Evolutionary conservation across 2,888 invertebrate genomes (phyloP).

Genomic region (Synergus itoensis): DNA sequence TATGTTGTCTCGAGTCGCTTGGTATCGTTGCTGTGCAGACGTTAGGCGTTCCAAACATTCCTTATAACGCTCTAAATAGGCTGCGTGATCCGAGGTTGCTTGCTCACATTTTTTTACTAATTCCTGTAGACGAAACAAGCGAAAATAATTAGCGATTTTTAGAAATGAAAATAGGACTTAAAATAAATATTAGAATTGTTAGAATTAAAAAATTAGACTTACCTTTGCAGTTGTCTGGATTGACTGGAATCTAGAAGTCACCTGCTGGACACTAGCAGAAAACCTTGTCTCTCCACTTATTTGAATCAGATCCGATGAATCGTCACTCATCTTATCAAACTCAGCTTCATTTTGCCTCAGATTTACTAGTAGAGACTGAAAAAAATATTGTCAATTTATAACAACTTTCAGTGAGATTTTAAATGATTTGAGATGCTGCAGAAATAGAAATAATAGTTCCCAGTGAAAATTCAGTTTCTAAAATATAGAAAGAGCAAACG

Average conservation of each 20-base stretch:
- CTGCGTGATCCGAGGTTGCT: slow-evolving; percentile 89
- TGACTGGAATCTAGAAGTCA: slow-evolving; percentile 93
- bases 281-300: slow-evolving; percentile 92
- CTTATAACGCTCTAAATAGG: slow-evolving; percentile 90
- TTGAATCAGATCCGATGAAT: slow-evolving; percentile 91
- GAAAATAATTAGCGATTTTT: background rate
- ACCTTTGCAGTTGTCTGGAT: slow-evolving; percentile 92
- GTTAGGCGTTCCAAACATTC: slow-evolving; percentile 91
- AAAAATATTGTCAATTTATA: slow-evolving; percentile 54
- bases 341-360: slow-evolving; percentile 91
- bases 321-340: slow-evolving; percentile 91
- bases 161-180: background rate
- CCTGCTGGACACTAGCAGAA: slow-evolving; percentile 92
- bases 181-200: background rate
- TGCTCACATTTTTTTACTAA: slow-evolving; percentile 95
- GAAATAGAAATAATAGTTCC: background rate
- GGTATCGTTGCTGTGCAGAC: slow-evolving; percentile 86
- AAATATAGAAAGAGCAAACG: slow-evolving; percentile 28
- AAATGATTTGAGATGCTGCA: background rate
- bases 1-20: slow-evolving; percentile 82
- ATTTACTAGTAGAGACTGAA: slow-evolving; percentile 87
- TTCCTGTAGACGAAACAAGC: slow-evolving; percentile 79
- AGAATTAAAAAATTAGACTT: slow-evolving; percentile 45
- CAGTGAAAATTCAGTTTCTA: slow-evolving; percentile 34
- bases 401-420: background rate